A percentile compares a stretch with the other conserved stretches of the same genome.
phyloP scores from a whole-genome alignment of 2,888 invertebrate species.

The Amphimallon solstitiale region DNA sequence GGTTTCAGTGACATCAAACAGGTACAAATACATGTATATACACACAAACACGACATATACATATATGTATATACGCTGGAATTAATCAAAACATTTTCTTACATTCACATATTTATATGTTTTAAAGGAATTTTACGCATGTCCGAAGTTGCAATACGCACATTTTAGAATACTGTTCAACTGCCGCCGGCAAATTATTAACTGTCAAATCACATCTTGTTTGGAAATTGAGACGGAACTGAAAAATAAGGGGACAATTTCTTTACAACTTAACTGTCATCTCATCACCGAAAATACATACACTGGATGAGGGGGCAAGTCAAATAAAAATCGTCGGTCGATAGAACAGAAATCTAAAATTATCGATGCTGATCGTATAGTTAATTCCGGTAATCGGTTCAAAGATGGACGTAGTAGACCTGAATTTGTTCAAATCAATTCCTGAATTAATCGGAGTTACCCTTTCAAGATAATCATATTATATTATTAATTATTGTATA shows the following conservation, averaged over 20 bases:
- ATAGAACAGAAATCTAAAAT: background rate
- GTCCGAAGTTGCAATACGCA: background rate
- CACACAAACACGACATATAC: too few relatives aligned
- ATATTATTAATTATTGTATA: too few relatives aligned
- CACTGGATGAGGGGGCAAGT: background rate
- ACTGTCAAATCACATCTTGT: conserved; percentile 26
- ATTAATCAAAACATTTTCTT: background rate
- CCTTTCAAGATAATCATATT: too few relatives aligned
- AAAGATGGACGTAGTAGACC: conserved; percentile 11
- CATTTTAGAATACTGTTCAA: background rate
- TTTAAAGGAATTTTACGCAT: background rate
- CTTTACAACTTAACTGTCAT: conserved; percentile 24
- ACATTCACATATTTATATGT: too few relatives aligned
- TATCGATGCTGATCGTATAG: background rate
- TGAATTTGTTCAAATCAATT: too few relatives aligned
- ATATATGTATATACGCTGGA: background rate
- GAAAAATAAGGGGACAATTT: conserved; percentile 19
- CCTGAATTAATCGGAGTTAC: too few relatives aligned
- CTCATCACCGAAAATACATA: conserved; percentile 37
- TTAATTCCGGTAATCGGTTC: background rate
- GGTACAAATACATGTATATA: background rate
- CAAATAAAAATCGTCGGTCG: background rate
- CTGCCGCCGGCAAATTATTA: background rate
- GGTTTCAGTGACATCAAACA: conserved; percentile 20
- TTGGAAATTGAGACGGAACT: background rate